Evolutionary conservation across 1,140 invertebrate genomes (phyloP).

Genomic region (Plectrocnemia conspersa): DNA sequence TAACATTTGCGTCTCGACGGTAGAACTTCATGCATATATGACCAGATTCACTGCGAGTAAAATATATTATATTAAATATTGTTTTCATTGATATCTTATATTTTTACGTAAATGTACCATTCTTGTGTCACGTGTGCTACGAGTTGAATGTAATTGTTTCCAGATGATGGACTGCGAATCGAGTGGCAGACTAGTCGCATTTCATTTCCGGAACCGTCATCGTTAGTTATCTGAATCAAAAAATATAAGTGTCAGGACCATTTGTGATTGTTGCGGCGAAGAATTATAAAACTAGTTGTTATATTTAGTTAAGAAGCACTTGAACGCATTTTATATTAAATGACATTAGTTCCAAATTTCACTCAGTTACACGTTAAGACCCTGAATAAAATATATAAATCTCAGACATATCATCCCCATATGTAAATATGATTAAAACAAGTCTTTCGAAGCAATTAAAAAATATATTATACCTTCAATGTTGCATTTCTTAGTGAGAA

Average conservation of each 20-base stretch:
- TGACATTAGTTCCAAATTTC: too few relatives aligned
- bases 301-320: too few relatives aligned
- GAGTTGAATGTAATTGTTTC: conserved; percentile 58
- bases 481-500: conserved; percentile 71
- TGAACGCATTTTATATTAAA: too few relatives aligned
- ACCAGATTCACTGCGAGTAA: conserved; percentile 68
- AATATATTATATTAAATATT: too few relatives aligned
- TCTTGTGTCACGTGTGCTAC: conserved; percentile 72
- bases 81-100: too few relatives aligned
- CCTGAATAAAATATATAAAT: too few relatives aligned
- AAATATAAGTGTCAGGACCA: conserved; percentile 14
- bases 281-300: too few relatives aligned
- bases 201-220: conserved; percentile 51
- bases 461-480: conserved; percentile 54
- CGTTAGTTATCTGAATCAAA: conserved; percentile 51
- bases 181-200: conserved; percentile 63
- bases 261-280: too few relatives aligned
- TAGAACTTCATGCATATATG: conserved; percentile 82
- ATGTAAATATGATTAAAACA: conserved; percentile 2
- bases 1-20: conserved; percentile 70
- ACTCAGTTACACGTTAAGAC: too few relatives aligned
- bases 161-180: conserved; percentile 56
- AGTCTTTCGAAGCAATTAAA: not conserved
- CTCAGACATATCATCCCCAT: not conserved
- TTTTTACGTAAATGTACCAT: conserved; percentile 60